These are phyloP conservation scores for Prochilodus magdalenae DNA, from an alignment of 2,113 vertebrate species.

Conservation along the genomic window DNA sequence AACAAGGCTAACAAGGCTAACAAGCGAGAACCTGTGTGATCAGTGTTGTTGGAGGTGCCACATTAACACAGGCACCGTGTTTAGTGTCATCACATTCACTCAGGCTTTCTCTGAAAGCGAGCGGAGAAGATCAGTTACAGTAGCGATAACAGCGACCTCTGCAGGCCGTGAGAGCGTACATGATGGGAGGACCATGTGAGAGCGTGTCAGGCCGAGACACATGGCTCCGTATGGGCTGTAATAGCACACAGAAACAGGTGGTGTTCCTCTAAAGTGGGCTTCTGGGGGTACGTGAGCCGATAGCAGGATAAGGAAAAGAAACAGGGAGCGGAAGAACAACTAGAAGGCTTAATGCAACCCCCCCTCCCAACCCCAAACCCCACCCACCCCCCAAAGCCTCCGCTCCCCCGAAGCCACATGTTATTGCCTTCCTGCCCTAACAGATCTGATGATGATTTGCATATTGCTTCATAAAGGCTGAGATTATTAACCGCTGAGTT, in stretches of 20 bases:
- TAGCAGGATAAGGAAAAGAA: not conserved
- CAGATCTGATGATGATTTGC: not conserved
- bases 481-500: no score
- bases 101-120: not conserved
- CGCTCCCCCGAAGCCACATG: not conserved
- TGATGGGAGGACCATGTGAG: not conserved
- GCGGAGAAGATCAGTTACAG: not conserved
- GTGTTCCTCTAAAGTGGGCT: not conserved
- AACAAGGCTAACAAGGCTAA: no score
- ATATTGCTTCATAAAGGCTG: no score
- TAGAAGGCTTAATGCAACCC: no score
- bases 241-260: not conserved
- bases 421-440: not conserved
- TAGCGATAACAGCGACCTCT: slow-evolving; percentile 17
- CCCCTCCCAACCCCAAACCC: no score
- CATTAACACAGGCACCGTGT: no score
- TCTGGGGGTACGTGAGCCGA: not conserved
- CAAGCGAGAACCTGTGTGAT: no score
- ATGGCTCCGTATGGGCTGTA: not conserved
- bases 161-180: not conserved
- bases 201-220: not conserved
- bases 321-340: not conserved
- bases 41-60: no score
- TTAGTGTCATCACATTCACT: no score
- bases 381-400: no score